Base-by-base conservation (phyloP, 1,140 invertebrate species). In the Nasonia giraulti region DNA sequence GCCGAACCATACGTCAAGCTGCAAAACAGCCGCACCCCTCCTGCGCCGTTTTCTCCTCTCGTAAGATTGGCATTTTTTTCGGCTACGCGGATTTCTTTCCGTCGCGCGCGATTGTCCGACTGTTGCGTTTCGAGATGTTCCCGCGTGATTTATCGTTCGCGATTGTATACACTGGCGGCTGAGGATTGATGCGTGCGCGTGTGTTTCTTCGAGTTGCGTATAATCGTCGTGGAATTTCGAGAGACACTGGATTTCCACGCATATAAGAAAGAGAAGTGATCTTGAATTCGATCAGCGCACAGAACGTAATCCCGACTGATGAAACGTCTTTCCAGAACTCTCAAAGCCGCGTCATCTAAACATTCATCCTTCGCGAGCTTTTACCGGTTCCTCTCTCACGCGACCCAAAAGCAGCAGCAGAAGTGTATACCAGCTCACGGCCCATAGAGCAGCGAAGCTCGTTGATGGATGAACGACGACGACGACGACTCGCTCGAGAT, bases 1-100 rank as follows among this genome's bases (percentile, higher is more conserved):
- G 88, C 87, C 87, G 82, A 80, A 88, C 88, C 90, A 92, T 92
- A 92, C 91, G 91, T 92, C 91, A 92, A 85, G 69, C 84, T 47
- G 20, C 87, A 80, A 87, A 88, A 87, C 80, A 86, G 81, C 80
- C 87, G 62, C 62, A 47, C 77, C 69, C 85, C 83, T 80, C 14
- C 10, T 44, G 40, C 17, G 40, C 17, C 62, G 10, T 33, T 50
- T 71, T 11, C 33, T 40, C 44, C 37, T 47, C 17, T 23, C 37
- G 37, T 7, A 47, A 62, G 44, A 55, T 69, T 50, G 2, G 27
- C 77, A 62, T 86, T 75, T 69, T 77, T 84, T 76, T 66, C 73
- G 47, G 33, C 73, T 81, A 78, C 11, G 50, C 47, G 23, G 17
- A 37, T 75, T 66, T 14, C 81, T 73, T 76, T 82, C 66, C 40